Conservation (phyloP, 2,113 vertebrate species). For the Colossoma macropomum region DNA sequence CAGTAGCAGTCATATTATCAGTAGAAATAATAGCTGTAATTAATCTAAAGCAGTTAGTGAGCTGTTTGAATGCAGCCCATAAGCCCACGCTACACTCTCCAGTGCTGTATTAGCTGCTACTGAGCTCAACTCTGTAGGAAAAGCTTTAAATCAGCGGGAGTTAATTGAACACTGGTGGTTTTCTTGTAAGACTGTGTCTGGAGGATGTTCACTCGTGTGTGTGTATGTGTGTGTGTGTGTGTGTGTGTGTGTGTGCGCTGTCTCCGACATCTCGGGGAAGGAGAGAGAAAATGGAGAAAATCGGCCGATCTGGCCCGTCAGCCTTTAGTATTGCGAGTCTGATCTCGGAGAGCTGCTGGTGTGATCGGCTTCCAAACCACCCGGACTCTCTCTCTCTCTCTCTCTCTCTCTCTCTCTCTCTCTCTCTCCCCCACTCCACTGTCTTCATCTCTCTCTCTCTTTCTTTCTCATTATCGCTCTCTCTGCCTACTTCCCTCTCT, state of each 20-base stretch:
- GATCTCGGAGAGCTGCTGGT: neutral
- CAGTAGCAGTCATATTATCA: neutral
- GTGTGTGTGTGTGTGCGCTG: neutral
- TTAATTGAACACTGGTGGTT: conserved; percentile 23
- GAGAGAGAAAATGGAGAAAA: conserved; percentile 51
- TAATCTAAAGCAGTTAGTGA: neutral
- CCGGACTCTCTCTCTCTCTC: neutral
- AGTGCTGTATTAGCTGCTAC: neutral
- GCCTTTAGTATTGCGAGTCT: neutral
- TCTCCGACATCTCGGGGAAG: neutral
- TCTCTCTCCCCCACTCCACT: neutral
- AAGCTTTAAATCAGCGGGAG: conserved; percentile 17
- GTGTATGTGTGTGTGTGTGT: too few relatives aligned
- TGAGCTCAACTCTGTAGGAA: neutral
- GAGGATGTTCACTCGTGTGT: neutral
- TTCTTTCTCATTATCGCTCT: neutral
- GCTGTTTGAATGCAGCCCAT: neutral
- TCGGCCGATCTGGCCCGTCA: neutral
- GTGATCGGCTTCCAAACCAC: neutral
- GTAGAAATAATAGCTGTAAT: neutral
- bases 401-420: neutral
- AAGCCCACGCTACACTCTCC: neutral
- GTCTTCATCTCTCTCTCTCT: conserved; percentile 40
- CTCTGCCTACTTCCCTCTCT: neutral
- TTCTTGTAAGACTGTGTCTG: conserved; percentile 9